Conservation (phyloP, 2,888 invertebrate genomes). For the Agelastica alni region DNA sequence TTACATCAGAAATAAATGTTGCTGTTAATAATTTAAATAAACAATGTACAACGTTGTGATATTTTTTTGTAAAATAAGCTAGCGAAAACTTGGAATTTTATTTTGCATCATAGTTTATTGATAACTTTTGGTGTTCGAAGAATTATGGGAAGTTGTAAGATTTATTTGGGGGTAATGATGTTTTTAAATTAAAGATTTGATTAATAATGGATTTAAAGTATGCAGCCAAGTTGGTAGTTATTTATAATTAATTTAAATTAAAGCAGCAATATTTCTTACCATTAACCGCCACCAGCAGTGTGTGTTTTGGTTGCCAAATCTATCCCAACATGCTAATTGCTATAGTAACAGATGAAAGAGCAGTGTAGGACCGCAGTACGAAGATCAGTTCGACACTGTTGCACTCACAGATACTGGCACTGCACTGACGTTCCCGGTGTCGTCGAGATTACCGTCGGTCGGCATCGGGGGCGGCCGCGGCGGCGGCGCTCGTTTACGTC, state of each 20-base stretch:
- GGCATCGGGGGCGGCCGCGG: conserved; percentile 11
- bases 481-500: conserved; percentile 19
- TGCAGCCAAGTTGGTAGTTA: neutral
- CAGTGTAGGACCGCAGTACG: conserved; percentile 18
- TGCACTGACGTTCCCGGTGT: conserved; percentile 48
- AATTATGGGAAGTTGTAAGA: too few relatives aligned
- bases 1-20: too few relatives aligned
- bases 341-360: conserved; percentile 26
- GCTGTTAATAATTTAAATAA: too few relatives aligned
- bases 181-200: neutral
- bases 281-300: neutral
- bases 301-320: too few relatives aligned
- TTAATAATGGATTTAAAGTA: neutral
- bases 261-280: neutral
- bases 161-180: neutral
- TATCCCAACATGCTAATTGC: conserved; percentile 43
- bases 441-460: conserved; percentile 23
- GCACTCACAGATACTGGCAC: conserved; percentile 34
- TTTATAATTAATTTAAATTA: neutral
- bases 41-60: too few relatives aligned
- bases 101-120: too few relatives aligned
- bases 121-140: too few relatives aligned
- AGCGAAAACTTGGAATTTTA: too few relatives aligned
- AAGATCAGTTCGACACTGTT: conserved; percentile 17
- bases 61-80: too few relatives aligned